phyloP scores from a whole-genome alignment of 1,140 invertebrate genomes.

The Xylocopa sonorina region DNA sequence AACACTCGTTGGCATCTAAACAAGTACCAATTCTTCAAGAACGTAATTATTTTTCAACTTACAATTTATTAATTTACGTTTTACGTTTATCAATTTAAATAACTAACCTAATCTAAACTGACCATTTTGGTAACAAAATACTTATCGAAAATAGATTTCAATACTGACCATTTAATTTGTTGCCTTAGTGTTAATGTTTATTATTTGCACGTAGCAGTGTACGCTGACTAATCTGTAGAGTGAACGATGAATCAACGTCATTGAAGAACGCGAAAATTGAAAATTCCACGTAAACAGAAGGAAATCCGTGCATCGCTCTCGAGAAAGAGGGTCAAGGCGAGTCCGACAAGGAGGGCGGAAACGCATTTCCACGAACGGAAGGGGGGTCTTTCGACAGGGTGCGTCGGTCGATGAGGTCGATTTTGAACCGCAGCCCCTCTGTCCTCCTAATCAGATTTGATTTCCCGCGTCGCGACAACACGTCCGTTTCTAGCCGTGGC shows the following conservation, averaged over 20 bases:
- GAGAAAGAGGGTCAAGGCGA: conserved; percentile 47
- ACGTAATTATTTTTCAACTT: too few relatives aligned
- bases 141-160: too few relatives aligned
- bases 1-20: too few relatives aligned
- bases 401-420: conserved; percentile 10
- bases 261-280: neutral
- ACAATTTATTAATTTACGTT: too few relatives aligned
- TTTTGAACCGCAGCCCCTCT: neutral
- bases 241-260: neutral
- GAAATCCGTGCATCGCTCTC: conserved; percentile 4
- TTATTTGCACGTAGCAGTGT: too few relatives aligned
- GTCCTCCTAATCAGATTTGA: neutral
- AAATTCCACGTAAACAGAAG: conserved; percentile 19
- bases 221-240: too few relatives aligned
- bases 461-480: neutral
- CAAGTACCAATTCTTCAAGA: too few relatives aligned
- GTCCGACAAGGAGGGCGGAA: neutral
- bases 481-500: neutral
- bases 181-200: too few relatives aligned
- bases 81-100: too few relatives aligned
- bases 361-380: conserved; percentile 13
- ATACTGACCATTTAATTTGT: too few relatives aligned
- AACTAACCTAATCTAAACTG: too few relatives aligned
- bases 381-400: conserved; percentile 11
- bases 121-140: too few relatives aligned